phyloP scores from a whole-genome alignment of 2,113 vertebrate genomes.

The Arenaria interpres region DNA sequence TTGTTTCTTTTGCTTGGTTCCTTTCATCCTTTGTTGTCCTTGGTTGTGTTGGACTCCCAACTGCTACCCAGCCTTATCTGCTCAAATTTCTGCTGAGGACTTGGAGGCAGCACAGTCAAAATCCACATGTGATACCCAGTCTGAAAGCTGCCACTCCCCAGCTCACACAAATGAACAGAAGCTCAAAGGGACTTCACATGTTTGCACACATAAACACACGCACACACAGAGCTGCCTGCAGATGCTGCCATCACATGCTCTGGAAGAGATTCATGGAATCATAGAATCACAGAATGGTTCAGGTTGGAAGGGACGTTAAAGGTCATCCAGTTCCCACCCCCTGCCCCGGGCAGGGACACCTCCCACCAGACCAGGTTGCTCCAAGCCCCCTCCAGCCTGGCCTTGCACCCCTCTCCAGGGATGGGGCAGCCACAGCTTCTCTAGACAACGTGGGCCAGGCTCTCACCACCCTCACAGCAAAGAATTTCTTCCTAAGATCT shows the following conservation, averaged over 20 bases:
- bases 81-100: conserved; percentile 41
- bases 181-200: background rate
- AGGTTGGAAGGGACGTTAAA: too few species aligned
- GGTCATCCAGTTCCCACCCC: too few species aligned
- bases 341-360: too few species aligned
- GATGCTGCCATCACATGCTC: fast-evolving
- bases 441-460: too few species aligned
- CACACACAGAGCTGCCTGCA: background rate
- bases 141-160: background rate
- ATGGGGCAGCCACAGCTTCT: too few species aligned
- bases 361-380: too few species aligned
- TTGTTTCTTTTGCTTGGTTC: conserved; percentile 54
- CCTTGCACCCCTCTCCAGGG: too few species aligned
- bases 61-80: conserved; percentile 52
- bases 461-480: too few species aligned
- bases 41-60: conserved; percentile 35
- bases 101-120: conserved; percentile 15
- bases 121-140: background rate
- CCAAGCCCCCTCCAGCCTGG: too few species aligned
- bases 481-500: too few species aligned
- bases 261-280: background rate
- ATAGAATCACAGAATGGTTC: too few species aligned
- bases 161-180: background rate
- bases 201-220: background rate
- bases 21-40: conserved; percentile 66